These are phyloP conservation scores for Rhagoletis zephyria DNA, from an alignment of 1,140 invertebrate genomes.

Conservation along the genomic window DNA sequence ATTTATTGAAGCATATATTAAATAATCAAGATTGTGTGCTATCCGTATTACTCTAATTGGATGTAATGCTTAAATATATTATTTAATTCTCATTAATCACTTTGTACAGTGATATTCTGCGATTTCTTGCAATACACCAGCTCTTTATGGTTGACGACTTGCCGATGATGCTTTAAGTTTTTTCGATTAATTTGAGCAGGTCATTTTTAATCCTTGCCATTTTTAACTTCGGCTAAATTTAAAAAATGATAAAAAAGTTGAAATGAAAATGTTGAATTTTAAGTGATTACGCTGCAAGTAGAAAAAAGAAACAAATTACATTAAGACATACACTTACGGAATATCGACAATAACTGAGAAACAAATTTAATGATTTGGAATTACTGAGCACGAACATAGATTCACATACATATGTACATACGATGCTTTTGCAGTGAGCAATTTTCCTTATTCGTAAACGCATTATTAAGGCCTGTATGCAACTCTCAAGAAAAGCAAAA, in stretches of 20 bases:
- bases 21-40: slow-evolving; percentile 35
- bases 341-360: slow-evolving; percentile 53
- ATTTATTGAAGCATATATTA: slow-evolving; percentile 10
- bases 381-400: no score
- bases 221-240: slow-evolving; percentile 69
- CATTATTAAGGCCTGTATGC: no score
- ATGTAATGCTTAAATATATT: slow-evolving; percentile 31
- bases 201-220: slow-evolving; percentile 67
- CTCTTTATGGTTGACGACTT: slow-evolving; percentile 2
- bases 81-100: neutral
- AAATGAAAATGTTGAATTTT: slow-evolving; percentile 62
- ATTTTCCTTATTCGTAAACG: no score
- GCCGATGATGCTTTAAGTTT: slow-evolving; percentile 5
- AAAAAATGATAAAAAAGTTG: slow-evolving; percentile 70
- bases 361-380: slow-evolving; percentile 49
- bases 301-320: slow-evolving; percentile 56
- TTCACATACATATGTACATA: no score
- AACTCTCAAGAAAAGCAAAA: no score
- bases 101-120: slow-evolving; percentile 28
- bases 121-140: neutral
- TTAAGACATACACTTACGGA: slow-evolving; percentile 29
- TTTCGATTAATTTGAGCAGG: slow-evolving; percentile 33
- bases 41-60: slow-evolving; percentile 26
- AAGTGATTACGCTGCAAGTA: slow-evolving; percentile 70
- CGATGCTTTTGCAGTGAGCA: no score